Conservation (phyloP, 2,113 vertebrate species). For the Protomyctophum bolini region DNA sequence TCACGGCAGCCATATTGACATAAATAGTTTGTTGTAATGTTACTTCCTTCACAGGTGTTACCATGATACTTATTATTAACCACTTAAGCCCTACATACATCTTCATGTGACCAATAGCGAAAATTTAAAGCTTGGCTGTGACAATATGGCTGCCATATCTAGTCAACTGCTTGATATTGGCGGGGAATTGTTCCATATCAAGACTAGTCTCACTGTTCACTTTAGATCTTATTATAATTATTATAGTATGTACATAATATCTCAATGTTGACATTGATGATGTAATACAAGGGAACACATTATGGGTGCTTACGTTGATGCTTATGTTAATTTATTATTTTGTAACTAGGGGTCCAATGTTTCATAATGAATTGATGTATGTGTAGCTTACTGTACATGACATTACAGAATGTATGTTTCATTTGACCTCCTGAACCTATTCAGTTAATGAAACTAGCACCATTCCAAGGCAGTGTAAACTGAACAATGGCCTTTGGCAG, state of each 20-base stretch:
- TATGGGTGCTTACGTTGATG: too few relatives aligned
- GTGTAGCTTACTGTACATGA: too few relatives aligned
- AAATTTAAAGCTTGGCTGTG: too few relatives aligned
- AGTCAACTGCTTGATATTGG: too few relatives aligned
- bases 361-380: background rate
- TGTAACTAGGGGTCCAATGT: background rate
- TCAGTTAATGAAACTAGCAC: background rate
- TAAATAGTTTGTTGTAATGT: too few relatives aligned
- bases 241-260: background rate
- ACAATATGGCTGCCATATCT: too few relatives aligned
- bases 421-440: background rate
- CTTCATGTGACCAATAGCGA: too few relatives aligned
- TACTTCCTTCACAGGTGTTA: too few relatives aligned
- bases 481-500: background rate
- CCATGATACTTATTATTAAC: too few relatives aligned
- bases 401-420: slow-evolving; percentile 9
- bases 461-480: background rate
- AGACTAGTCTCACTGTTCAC: background rate
- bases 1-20: too few relatives aligned
- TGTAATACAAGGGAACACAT: background rate
- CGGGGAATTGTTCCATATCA: background rate
- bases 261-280: background rate
- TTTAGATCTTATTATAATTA: background rate
- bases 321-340: too few relatives aligned
- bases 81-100: too few relatives aligned